Conservation (phyloP, 2,888 invertebrate species). For the Drosophila percnosoma region DNA sequence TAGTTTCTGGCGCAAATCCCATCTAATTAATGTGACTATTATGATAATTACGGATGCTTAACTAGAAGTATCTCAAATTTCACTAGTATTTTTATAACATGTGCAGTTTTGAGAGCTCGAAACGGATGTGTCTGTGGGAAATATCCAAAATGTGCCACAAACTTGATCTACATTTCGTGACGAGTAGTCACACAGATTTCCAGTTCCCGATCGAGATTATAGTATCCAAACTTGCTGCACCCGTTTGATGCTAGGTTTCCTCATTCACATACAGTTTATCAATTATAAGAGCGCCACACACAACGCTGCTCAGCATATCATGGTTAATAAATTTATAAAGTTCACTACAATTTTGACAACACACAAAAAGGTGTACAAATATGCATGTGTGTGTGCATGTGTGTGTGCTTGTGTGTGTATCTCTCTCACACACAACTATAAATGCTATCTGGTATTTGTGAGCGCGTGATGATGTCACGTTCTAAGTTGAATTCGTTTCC, state of each 20-base stretch:
- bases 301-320: conserved; percentile 29
- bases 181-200: background rate
- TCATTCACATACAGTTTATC: conserved; percentile 25
- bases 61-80: conserved; percentile 19
- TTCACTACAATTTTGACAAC: conserved; percentile 55
- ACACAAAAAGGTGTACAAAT: conserved; percentile 34
- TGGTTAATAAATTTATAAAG: conserved; percentile 53
- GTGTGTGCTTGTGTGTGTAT: background rate
- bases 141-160: background rate
- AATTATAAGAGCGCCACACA: conserved; percentile 6
- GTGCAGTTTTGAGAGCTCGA: background rate
- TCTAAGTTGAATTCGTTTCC: conserved; percentile 73
- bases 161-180: conserved; percentile 1
- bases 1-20: conserved; percentile 26
- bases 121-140: conserved; percentile 12
- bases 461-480: conserved; percentile 81
- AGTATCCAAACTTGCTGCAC: background rate
- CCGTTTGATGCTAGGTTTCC: background rate
- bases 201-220: background rate
- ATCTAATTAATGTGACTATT: conserved; percentile 10
- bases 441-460: conserved; percentile 57
- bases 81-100: conserved; percentile 3
- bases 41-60: conserved; percentile 26
- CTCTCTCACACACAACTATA: conserved; percentile 23
- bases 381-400: background rate